Base-by-base conservation (phyloP, 2,888 invertebrate species). In the Dermolepida albohirtum region DNA sequence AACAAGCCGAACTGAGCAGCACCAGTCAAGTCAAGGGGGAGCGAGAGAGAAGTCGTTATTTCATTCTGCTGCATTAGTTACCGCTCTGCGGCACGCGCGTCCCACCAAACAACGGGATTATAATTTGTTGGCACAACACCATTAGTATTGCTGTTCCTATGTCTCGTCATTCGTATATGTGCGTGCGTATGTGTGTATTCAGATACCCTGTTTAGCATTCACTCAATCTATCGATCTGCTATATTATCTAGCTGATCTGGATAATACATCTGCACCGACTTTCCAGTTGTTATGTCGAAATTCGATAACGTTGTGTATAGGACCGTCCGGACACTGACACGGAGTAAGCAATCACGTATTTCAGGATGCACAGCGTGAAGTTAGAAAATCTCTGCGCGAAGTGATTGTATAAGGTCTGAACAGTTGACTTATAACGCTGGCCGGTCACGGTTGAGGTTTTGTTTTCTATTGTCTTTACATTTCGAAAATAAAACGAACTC, bases 51-150 rank as follows among this genome's bases (percentile, higher is more conserved):
- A 34, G 59, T 47, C 59, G 47, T 59, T 59, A 59, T 59, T 59
- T 47, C 47, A 47, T 59, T 59, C 47, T 47, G 59, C 59, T 59
- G 59, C 59, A 59, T 59, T 59, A 59, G 59, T 59, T 59, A 47
- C 47, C 29, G 59, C 16, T 59, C 10, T 44, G 47, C 14, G 34
- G 59, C 59, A 59, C 59, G 59, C 47, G 59, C 27, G 34, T 34
- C 34, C 34, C 4, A 7, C 14, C 47, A 12, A 59, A 47, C 57
- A 43, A 44, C 27, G 44, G 47, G 47, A 59, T 59, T 59, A 59
- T 59, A 59, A 59, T 59, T 59, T 47, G 44, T 59, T 29, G 47
- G 29, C 16, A 43, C 27, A 49, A 49, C 49, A 49, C 49, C 22
- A 22, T 49, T 34, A 34, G 34, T 34, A 34, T 34, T 2, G 1